Conservation (phyloP, 2,113 vertebrate genomes). For the Chrysochloris asiatica region DNA sequence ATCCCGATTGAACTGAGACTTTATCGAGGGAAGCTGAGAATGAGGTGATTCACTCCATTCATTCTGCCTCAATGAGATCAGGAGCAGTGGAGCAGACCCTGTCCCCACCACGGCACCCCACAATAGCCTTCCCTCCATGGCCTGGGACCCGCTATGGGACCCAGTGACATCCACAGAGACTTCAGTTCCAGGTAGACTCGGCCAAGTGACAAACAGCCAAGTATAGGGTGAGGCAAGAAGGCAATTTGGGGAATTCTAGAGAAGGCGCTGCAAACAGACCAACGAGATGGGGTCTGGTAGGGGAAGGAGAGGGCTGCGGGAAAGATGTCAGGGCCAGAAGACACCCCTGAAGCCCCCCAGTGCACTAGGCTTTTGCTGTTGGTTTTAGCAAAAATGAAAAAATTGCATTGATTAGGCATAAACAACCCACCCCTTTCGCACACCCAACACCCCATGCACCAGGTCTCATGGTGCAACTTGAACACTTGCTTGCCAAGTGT, state of each 20-base stretch:
- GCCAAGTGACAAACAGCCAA: not conserved
- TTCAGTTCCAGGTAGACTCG: fast-evolving
- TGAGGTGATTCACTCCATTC: not conserved
- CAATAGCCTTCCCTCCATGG: fast-evolving
- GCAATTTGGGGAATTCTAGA: not conserved
- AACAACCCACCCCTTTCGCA: not conserved
- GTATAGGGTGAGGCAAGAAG: not conserved
- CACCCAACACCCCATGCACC: not conserved
- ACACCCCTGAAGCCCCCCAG: not conserved
- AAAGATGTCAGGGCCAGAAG: not conserved
- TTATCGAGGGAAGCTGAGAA: not conserved
- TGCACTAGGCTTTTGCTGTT: slow-evolving; percentile 3
- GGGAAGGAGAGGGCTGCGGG: not conserved
- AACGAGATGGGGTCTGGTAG: not conserved
- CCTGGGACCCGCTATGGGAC: too few relatives aligned
- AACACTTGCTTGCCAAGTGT: not conserved
- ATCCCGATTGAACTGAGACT: not conserved
- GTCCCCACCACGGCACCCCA: not conserved
- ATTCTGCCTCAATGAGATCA: fast-evolving
- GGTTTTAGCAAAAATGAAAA: slow-evolving; percentile 9
- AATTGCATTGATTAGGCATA: slow-evolving; percentile 53
- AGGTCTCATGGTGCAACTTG: fast-evolving
- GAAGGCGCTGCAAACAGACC: not conserved
- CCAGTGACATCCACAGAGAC: not conserved
- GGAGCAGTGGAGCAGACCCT: not conserved